These are phyloP conservation scores for Sorex maritimensis DNA, from an alignment of 2,797 vertebrate genomes.

Conservation along the genomic window DNA sequence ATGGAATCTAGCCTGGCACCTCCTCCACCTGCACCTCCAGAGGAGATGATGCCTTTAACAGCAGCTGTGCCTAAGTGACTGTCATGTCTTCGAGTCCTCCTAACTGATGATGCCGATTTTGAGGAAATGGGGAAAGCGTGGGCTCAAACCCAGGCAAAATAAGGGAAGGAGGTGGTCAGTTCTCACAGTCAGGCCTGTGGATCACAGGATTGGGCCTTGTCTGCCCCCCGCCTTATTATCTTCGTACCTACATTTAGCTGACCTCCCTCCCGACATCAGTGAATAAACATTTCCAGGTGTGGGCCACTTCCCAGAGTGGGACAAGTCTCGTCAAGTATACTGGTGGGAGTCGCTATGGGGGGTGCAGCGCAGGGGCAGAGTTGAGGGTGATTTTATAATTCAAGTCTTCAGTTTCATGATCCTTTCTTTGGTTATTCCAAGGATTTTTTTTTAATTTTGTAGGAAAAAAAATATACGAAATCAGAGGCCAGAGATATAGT, in stretches of 20 bases:
- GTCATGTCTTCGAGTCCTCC: neutral
- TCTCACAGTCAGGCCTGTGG: neutral
- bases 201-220: neutral
- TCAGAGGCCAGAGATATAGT: no score
- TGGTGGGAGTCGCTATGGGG: neutral
- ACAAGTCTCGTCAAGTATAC: neutral
- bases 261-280: neutral
- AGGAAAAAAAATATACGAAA: neutral
- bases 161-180: neutral
- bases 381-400: neutral
- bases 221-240: neutral
- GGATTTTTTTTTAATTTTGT: constrained; percentile 18
- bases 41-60: neutral
- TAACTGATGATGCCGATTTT: neutral
- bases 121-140: constrained; percentile 12
- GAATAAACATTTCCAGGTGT: neutral
- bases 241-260: neutral
- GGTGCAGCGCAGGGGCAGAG: no score
- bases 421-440: constrained; percentile 40
- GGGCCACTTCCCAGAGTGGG: neutral
- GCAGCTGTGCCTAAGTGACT: neutral
- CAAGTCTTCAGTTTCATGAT: constrained; percentile 9
- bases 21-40: neutral
- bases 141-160: constrained; percentile 20
- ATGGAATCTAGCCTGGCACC: neutral